Conservation (phyloP, 2,888 invertebrate genomes). For the Andricus quercusramuli region DNA sequence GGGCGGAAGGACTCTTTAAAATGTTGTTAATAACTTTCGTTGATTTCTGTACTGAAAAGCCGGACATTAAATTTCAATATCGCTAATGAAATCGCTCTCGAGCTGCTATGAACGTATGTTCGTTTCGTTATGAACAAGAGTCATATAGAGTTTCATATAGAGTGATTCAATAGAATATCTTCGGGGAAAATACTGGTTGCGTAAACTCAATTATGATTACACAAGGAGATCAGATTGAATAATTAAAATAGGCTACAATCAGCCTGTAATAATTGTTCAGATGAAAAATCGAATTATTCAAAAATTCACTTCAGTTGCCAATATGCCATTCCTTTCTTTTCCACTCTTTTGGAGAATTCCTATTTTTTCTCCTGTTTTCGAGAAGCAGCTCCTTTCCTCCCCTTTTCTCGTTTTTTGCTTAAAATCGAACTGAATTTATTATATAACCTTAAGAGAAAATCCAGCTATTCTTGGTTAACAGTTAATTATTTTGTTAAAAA, state of each 20-base stretch:
- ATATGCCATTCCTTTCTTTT: no score
- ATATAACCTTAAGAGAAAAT: no score
- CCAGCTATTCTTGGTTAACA: no score
- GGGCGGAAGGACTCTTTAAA: background rate
- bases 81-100: conserved; percentile 20
- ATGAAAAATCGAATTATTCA: no score
- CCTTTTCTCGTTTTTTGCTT: no score
- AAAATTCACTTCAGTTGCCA: no score
- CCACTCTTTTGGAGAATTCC: no score
- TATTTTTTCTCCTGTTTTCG: no score
- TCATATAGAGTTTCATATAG: background rate
- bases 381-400: no score
- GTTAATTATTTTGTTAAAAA: no score
- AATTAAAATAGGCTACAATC: background rate
- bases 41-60: background rate
- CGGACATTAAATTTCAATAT: conserved; percentile 7
- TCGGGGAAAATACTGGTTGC: background rate
- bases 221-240: background rate
- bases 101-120: background rate
- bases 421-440: no score
- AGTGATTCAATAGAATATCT: background rate
- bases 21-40: background rate
- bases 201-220: background rate
- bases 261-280: background rate
- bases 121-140: background rate